Evolutionary conservation across 2,888 invertebrate species (phyloP).

Genomic region (Pseudanteris insignis): DNA sequence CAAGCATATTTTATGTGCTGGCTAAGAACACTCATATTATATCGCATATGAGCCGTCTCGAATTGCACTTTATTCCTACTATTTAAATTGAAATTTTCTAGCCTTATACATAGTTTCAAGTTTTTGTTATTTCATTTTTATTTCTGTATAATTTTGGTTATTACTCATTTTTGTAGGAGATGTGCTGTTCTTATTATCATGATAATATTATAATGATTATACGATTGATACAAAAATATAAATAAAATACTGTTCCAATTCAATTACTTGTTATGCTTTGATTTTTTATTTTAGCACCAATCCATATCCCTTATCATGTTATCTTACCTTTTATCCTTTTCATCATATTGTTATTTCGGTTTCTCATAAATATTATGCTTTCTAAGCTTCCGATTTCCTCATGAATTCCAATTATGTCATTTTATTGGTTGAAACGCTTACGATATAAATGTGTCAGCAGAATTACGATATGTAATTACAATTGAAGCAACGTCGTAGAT

Average conservation of each 20-base stretch:
- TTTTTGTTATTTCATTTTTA: constrained; percentile 11
- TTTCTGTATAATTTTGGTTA: constrained; percentile 12
- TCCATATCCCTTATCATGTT: constrained; percentile 38
- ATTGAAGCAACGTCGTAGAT: no score
- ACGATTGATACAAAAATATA: constrained; percentile 62
- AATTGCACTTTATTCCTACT: constrained; percentile 59
- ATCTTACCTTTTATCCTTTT: neutral
- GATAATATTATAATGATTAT: constrained; percentile 66
- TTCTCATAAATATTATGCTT: no score
- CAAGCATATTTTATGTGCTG: constrained; percentile 55
- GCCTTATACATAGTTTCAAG: constrained; percentile 4
- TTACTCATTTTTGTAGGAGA: constrained; percentile 51
- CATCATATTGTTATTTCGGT: no score
- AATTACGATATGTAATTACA: no score
- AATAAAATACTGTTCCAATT: constrained; percentile 64
- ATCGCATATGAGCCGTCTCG: constrained; percentile 60
- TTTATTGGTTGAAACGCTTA: no score
- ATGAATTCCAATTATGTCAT: no score
- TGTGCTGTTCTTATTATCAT: constrained; percentile 63
- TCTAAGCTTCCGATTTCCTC: no score
- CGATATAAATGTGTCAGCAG: no score
- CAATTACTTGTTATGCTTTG: constrained; percentile 55
- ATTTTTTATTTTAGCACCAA: constrained; percentile 52
- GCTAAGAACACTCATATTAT: constrained; percentile 53
- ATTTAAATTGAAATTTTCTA: constrained; percentile 13